Percentiles rank a stretch among this genome's conserved stretches.
Conservation (phyloP, 2,888 invertebrate species). For the Callinectes sapidus region DNA sequence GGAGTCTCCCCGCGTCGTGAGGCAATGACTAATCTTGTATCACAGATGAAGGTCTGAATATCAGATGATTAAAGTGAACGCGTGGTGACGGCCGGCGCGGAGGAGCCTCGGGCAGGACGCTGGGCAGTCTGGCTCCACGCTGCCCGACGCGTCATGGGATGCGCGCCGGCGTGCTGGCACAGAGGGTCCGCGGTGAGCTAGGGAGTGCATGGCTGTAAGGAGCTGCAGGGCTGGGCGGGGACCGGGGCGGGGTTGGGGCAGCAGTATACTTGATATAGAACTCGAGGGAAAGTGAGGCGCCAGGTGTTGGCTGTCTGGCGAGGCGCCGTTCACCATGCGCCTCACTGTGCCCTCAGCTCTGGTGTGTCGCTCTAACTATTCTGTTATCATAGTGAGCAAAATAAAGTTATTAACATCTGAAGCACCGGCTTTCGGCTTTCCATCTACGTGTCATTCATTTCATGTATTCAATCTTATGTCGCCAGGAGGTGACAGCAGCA, state of each 20-base stretch:
- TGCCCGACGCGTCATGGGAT: constrained; percentile 10
- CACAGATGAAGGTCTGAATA: constrained; percentile 66
- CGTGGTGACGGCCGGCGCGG: constrained; percentile 41
- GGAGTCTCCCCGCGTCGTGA: constrained; percentile 47
- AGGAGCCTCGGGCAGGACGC: constrained; percentile 32
- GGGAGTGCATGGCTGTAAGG: constrained; percentile 34
- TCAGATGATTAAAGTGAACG: constrained; percentile 57
- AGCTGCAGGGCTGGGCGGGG: constrained; percentile 1
- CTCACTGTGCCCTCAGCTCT: neutral
- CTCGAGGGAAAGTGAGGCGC: neutral
- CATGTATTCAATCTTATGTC: neutral
- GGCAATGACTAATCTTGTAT: constrained; percentile 63
- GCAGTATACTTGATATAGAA: neutral
- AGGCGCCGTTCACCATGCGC: neutral
- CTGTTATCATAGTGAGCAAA: constrained; percentile 2
- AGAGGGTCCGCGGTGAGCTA: constrained; percentile 29
- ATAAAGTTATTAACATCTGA: constrained; percentile 19
- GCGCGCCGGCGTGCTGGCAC: constrained; percentile 27
- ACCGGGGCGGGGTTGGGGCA: neutral
- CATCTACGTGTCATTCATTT: neutral
- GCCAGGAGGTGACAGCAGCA: neutral
- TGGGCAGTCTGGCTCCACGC: neutral
- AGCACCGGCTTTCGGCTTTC: constrained; percentile 26
- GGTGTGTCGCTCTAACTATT: neutral
- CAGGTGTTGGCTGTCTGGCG: neutral